Base-by-base conservation (phyloP, 2,888 invertebrate genomes). In the Diadegma fenestrale region DNA sequence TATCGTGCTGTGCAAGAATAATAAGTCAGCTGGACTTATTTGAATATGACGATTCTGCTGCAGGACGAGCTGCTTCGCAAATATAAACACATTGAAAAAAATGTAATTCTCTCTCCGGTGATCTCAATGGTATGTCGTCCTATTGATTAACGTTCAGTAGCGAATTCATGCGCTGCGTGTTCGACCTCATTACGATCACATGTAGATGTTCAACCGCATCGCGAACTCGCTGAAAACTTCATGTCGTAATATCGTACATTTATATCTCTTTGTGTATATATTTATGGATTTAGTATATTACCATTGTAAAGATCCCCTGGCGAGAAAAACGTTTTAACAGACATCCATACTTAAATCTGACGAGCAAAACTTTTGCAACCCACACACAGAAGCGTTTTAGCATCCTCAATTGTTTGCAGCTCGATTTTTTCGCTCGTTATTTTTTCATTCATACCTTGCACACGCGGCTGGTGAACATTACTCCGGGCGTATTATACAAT, bases 141-240 rank as follows among this genome's bases (percentile, higher is more conserved):
- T 73, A 84, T 87, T 86, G 85, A 86, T 88, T 86, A 88, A 87
- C 81, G 84, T 76, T 54, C 79, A 83, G 87, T 87, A 76, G 79
- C 87, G 78, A 83, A 86, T 79, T 71, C 73, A 78, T 81, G 68
- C 45, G 63, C 78, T 22, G 73, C 77, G 63, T 63, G 78, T 63
- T 69, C 73, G 84, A 81, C 81, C 73, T 78, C 78, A 81, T 85
- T 85, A 78, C 69, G 73, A 85, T 81, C 73, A 54, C 63, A 64
- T 80, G 58, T 76, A 58, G 48, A 72, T 72, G 72, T 63, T 43
- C 30, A 80, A 41, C 41, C 54, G 43, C 75, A 71, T 85, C 82
- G 51, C 78, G 71, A 76, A 33, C 37, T 12, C 63, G 85, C 79
- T 73, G 68, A 78, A 75, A 78, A n/a, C 22, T 33, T 10, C 37